A percentile compares a stretch with the other conserved stretches of the same genome.
Conservation (phyloP, 2,113 vertebrate genomes). For the Cacatua alba region DNA sequence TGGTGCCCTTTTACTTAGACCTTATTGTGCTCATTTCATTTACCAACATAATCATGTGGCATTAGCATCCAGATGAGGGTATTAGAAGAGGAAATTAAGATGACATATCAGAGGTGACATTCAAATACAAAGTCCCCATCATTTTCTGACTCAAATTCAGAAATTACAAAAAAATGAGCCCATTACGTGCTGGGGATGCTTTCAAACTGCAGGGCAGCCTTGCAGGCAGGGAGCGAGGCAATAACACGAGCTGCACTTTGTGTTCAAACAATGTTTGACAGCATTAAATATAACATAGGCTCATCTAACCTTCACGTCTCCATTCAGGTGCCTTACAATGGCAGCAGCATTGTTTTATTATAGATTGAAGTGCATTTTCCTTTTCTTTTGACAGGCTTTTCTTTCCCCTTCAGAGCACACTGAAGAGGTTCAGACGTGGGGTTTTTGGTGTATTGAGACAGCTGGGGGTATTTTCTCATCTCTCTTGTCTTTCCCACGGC, state of each 20-base stretch:
- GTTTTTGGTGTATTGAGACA: background rate
- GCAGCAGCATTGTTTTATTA: background rate
- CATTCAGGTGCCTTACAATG: background rate
- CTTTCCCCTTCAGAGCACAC: background rate
- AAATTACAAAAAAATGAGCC: background rate
- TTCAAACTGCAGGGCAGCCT: background rate
- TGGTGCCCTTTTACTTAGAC: background rate
- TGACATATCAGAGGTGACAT: background rate
- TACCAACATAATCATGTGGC: background rate
- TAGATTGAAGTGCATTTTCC: background rate
- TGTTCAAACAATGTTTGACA: slow-evolving; percentile 31
- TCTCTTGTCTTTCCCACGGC: background rate
- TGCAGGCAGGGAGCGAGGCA: background rate
- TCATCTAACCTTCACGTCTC: background rate
- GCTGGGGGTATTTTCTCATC: background rate
- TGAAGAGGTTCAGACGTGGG: background rate
- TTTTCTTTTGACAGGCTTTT: background rate
- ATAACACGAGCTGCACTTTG: background rate
- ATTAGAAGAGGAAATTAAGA: slow-evolving; percentile 35
- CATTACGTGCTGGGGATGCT: background rate
- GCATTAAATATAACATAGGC: background rate
- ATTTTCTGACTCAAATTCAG: background rate
- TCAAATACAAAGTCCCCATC: background rate
- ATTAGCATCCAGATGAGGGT: slow-evolving; percentile 12
- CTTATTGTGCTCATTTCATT: background rate